Base-by-base conservation (phyloP, 2,888 invertebrate genomes). In the Drosophila kambysellisi region DNA sequence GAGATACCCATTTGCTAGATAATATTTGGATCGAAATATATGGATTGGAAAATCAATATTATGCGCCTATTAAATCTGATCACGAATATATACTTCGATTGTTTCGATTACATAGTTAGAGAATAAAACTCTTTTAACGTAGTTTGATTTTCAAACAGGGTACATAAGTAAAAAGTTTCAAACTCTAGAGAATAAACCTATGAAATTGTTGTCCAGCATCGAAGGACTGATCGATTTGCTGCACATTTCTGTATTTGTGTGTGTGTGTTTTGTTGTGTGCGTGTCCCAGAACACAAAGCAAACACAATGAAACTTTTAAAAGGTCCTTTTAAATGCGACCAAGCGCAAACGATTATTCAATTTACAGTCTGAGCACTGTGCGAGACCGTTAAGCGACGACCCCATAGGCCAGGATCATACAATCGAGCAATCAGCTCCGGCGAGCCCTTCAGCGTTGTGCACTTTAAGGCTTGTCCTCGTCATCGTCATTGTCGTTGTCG, bases 311-410 rank as follows among this genome's bases (percentile, higher is more conserved):
- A 78, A 87, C 70, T 84, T 84, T 85, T 82, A 78, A 88, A 86
- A 90, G 87, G 82, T 79, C 77, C 89, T 76, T 86, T 83, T 71
- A 67, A 78, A 83, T 82, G 76, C 84, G 80, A 74, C 90, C 75
- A 80, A 83, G 89, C 83, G 82, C 87, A 81, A 88, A 83, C 87
- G 87, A 87, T 88, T 87, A 90, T 90, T 87, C 87, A 90, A 90
- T 87, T 87, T 86, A 78, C 77, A 76, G 74, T 70, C 72, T 57
- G 60, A 63, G 56, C 69, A 52, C 25, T 51, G 46, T 32, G 53
- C 59, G 15, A 53, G 50, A 68, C 54, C 60, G 70, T 75, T 84
- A 78, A 84, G 70, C 70, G 71, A 67, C 60, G 33, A 59, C 46
- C 43, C 56, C 32, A 54, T 79, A 46, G 73, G 65, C 63, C 46